These are phyloP conservation scores for Ormia ochracea DNA, from an alignment of 2,888 invertebrate species.

Conservation along the genomic window DNA sequence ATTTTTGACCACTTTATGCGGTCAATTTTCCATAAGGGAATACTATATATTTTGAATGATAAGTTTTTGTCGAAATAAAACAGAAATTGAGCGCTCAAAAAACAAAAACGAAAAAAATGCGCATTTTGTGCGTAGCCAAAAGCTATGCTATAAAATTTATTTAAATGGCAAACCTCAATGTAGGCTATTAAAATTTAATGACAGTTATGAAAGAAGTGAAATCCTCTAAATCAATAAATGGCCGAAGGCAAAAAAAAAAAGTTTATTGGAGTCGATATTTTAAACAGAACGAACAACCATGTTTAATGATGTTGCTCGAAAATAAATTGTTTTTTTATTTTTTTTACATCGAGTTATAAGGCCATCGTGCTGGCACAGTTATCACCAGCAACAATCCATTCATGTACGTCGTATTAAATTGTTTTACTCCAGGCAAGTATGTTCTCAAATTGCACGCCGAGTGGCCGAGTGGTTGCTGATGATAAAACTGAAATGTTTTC, in stretches of 20 bases:
- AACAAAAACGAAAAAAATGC: slow-evolving; percentile 12
- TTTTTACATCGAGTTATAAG: too few species aligned
- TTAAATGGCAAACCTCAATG: slow-evolving; percentile 17
- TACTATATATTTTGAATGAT: slow-evolving; percentile 26
- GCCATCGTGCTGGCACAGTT: too few species aligned
- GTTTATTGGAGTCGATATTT: not conserved
- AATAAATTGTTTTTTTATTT: too few species aligned
- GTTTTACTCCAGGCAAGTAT: too few species aligned
- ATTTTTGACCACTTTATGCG: slow-evolving; percentile 44
- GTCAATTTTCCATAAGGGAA: slow-evolving; percentile 56
- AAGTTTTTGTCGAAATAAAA: not conserved
- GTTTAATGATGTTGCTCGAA: too few species aligned
- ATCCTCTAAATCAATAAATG: not conserved
- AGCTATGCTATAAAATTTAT: slow-evolving; percentile 37
- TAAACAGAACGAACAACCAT: too few species aligned
- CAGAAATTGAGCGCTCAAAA: not conserved
- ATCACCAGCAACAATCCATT: too few species aligned
- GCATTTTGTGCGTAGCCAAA: slow-evolving; percentile 44
- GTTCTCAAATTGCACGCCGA: too few species aligned
- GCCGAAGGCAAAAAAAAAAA: not conserved
- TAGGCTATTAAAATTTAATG: slow-evolving; percentile 30
- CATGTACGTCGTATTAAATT: too few species aligned
- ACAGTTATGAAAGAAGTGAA: not conserved
- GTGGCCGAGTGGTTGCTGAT: too few species aligned
- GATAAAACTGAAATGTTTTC: too few species aligned